Conservation (phyloP, 2,113 vertebrate genomes). For the Malaclemys terrapin region DNA sequence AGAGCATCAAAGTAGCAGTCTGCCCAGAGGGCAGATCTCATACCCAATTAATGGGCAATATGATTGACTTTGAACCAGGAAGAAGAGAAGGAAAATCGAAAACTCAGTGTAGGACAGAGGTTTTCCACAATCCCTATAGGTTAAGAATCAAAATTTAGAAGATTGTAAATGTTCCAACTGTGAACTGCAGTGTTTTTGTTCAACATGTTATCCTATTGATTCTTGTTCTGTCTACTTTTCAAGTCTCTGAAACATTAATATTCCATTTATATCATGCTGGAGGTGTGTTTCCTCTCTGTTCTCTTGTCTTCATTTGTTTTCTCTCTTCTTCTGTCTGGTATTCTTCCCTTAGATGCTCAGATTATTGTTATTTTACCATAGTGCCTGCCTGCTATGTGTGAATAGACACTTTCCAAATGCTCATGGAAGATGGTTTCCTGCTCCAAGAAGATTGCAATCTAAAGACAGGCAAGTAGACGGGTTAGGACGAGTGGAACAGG, state of each 20-base stretch:
- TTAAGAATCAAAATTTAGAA: neutral
- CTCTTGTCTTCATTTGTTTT: neutral
- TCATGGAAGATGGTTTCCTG: neutral
- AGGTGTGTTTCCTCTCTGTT: conserved; percentile 19
- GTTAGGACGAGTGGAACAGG: neutral
- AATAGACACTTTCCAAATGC: neutral
- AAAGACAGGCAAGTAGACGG: neutral
- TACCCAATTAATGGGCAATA: accelerated
- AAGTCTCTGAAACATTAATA: neutral
- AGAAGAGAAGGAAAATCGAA: neutral
- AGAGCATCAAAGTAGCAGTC: neutral
- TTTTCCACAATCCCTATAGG: neutral
- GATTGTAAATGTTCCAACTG: neutral
- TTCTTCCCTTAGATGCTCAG: neutral
- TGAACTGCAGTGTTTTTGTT: neutral
- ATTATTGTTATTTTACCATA: neutral
- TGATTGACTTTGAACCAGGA: neutral
- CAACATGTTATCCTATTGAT: neutral
- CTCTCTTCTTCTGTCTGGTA: neutral
- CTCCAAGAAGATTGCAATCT: neutral
- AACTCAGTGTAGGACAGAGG: neutral
- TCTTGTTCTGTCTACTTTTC: neutral
- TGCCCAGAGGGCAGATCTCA: neutral
- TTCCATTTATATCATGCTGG: neutral
- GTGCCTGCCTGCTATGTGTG: neutral